Base-by-base conservation (phyloP, 2,113 vertebrate genomes). In the Struthidea cinerea region DNA sequence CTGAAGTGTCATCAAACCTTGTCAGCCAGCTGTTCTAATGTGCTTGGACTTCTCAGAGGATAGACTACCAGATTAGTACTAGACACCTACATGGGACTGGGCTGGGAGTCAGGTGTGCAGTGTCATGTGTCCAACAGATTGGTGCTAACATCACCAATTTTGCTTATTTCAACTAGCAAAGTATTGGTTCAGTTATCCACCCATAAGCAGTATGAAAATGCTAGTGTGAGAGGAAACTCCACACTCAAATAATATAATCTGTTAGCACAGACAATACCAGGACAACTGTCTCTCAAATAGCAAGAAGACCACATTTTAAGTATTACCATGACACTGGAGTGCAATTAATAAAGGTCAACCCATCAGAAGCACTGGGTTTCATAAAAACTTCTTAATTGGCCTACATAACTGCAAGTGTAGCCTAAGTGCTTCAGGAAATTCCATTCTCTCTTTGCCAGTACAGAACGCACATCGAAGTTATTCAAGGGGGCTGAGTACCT, bases 401-500 rank as follows among this genome's bases (percentile, higher is more conserved):
- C 21, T 41, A 4, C 17, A 3, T 24, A 55, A 75, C 7, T 50
- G n/a, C 39, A 69, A 63, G n/a, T 1, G 12, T 13, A 60, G n/a
- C 10, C 19, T 17, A 16, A 71, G 53, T 12, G 6, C 37, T 63
- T 87, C 49, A 60, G 73, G 26, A 13, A 21, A 13, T 22, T 70
- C 50, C 10, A 3, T 57, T 33, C 32, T 57, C 41, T 30, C 52
- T 30, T 53, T 70, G 63, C 61, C 63, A 41, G 24, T 17, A 67
- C 24, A 69, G 47, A 83, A 30, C 59, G 46, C 7, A 55, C 1
- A 9, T 9, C 37, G 33, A 26, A 78, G 87, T 90, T 90, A 97
- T 98, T 98, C 97, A 96, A 93, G 95, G 96, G 95, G 97, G 97
- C 82, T 93, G 99, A 99, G 99, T 99, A 99, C 99, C 99, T 99